A percentile compares a stretch with the other conserved stretches of the same genome.
Evolutionary conservation across 2,888 invertebrate species (phyloP).

Genomic region (Himalopsyche tibetana): DNA sequence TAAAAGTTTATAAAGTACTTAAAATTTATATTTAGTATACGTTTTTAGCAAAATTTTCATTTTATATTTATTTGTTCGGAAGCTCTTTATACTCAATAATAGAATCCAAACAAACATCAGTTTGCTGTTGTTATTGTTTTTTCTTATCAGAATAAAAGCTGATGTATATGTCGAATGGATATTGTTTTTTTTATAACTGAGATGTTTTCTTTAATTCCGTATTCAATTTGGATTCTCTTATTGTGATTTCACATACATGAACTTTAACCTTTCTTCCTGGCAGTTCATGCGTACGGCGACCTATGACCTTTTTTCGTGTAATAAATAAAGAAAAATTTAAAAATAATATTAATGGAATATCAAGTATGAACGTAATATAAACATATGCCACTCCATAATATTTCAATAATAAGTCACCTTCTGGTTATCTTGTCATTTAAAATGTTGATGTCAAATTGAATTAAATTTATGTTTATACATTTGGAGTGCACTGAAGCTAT

Average conservation of each 20-base stretch:
- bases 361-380: background rate
- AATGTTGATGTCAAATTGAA: too few species aligned
- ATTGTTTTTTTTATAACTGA: too few species aligned
- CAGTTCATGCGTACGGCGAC: background rate
- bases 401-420: too few species aligned
- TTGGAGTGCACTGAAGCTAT: too few species aligned
- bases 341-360: background rate
- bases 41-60: background rate
- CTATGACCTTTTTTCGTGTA: background rate
- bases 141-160: too few species aligned
- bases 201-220: background rate
- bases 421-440: too few species aligned
- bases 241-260: background rate
- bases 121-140: too few species aligned
- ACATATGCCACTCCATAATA: too few species aligned
- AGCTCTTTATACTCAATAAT: background rate
- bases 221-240: constrained; percentile 11
- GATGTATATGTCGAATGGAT: too few species aligned
- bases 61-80: constrained; percentile 2
- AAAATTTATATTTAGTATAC: background rate
- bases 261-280: background rate
- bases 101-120: background rate
- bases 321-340: background rate
- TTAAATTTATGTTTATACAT: too few species aligned
- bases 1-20: too few species aligned